phyloP scores from a whole-genome alignment of 2,113 vertebrate genomes.

The Ahaetulla prasina region DNA sequence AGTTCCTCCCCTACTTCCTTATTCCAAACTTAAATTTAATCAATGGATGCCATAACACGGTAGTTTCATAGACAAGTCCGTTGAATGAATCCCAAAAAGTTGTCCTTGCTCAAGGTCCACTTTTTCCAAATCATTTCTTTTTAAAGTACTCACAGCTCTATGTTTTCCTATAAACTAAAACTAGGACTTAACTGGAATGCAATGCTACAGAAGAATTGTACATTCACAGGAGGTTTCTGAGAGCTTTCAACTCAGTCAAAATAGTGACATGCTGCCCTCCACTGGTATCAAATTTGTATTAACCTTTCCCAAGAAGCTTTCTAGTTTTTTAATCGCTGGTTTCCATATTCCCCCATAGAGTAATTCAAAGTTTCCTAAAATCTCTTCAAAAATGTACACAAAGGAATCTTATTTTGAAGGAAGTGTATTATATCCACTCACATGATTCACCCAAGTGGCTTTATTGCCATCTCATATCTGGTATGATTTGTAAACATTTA shows the following conservation, averaged over 20 bases:
- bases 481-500: too few species aligned
- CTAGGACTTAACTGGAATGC: background rate
- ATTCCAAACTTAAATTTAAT: background rate
- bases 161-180: background rate
- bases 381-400: background rate
- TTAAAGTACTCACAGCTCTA: background rate
- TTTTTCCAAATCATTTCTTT: background rate
- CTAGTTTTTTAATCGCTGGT: background rate
- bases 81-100: background rate
- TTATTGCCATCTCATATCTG: background rate
- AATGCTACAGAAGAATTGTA: conserved; percentile 27
- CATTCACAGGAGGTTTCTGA: background rate
- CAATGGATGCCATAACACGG: background rate
- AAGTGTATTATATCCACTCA: background rate
- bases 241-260: background rate
- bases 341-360: background rate
- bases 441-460: background rate
- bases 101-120: background rate
- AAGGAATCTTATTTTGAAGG: background rate
- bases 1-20: background rate
- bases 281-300: conserved; percentile 48
- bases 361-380: background rate
- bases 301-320: conserved; percentile 14
- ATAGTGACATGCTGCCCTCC: conserved; percentile 70
- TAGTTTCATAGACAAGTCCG: background rate